These are phyloP conservation scores for Brachylomia viminalis DNA, from an alignment of 2,888 invertebrate genomes.

Conservation along the genomic window DNA sequence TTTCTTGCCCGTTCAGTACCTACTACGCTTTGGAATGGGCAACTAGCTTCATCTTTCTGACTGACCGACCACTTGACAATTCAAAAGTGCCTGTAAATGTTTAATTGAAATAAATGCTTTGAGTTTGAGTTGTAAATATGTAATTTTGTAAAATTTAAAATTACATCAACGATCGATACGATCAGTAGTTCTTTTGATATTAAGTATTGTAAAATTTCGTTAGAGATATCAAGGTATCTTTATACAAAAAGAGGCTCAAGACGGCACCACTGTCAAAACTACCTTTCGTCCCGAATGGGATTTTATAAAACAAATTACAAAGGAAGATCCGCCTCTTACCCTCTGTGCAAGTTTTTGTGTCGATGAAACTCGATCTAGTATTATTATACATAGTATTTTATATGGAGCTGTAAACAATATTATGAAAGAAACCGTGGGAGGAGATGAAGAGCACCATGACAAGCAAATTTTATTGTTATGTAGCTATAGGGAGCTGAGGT, in stretches of 20 bases:
- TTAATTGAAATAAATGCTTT: too few relatives aligned
- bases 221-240: background rate
- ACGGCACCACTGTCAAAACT: constrained; percentile 48
- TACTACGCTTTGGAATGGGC: too few relatives aligned
- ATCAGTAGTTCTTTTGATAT: background rate
- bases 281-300: constrained; percentile 46
- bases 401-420: constrained; percentile 58
- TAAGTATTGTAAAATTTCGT: background rate
- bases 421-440: constrained; percentile 56
- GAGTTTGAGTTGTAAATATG: too few relatives aligned
- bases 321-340: constrained; percentile 31
- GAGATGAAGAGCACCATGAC: constrained; percentile 63
- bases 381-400: constrained; percentile 59
- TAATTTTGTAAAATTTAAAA: too few relatives aligned
- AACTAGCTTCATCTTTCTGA: too few relatives aligned
- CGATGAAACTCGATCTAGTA: constrained; percentile 47
- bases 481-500: constrained; percentile 51
- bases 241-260: constrained; percentile 39
- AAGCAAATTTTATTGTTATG: constrained; percentile 67
- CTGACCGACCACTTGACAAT: too few relatives aligned
- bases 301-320: constrained; percentile 60
- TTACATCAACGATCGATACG: too few relatives aligned
- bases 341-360: constrained; percentile 54
- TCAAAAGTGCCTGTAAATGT: too few relatives aligned
- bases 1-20: too few relatives aligned